Evolutionary conservation across 2,797 vertebrate genomes (phyloP).

Genomic region (Natrix natrix): DNA sequence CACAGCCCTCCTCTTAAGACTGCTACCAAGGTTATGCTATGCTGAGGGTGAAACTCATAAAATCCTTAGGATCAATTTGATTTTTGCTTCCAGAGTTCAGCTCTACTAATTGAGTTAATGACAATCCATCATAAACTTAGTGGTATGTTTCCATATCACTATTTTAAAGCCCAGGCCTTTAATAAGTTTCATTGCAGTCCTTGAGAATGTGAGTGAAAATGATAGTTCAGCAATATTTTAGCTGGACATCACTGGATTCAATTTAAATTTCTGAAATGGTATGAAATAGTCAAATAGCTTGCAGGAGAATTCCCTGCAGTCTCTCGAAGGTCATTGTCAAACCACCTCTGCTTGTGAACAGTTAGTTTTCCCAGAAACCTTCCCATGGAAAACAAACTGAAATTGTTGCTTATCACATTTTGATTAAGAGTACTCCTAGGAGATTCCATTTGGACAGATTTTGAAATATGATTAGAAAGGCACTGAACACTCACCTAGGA

Average conservation of each 20-base stretch:
- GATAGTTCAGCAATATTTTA: slow-evolving; percentile 48
- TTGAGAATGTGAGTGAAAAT: slow-evolving; percentile 40
- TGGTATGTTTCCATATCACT: not conserved
- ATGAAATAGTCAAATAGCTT: slow-evolving; percentile 41
- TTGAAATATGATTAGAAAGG: slow-evolving; percentile 19
- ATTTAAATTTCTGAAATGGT: slow-evolving; percentile 46
- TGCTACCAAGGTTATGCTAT: slow-evolving; percentile 35
- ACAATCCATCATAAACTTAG: slow-evolving; percentile 16
- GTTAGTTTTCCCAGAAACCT: slow-evolving; percentile 33
- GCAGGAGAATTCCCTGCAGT: slow-evolving; percentile 32
- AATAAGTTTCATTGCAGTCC: slow-evolving; percentile 21
- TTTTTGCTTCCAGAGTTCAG: slow-evolving; percentile 26
- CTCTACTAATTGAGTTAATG: slow-evolving; percentile 29
- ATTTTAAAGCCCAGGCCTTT: slow-evolving; percentile 21
- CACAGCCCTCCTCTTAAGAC: slow-evolving; percentile 20
- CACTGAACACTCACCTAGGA: not conserved
- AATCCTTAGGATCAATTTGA: slow-evolving; percentile 45
- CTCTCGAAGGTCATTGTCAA: slow-evolving; percentile 40
- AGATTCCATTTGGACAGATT: slow-evolving; percentile 29
- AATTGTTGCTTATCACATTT: slow-evolving; percentile 31
- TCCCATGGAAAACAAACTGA: slow-evolving; percentile 22
- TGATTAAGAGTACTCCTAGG: slow-evolving; percentile 10
- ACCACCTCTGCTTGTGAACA: slow-evolving; percentile 24
- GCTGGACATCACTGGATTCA: slow-evolving; percentile 36
- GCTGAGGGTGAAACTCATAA: slow-evolving; percentile 25